Base-by-base conservation (phyloP, 92 coral and sea anemone species). In the Paramuricea clavata region DNA sequence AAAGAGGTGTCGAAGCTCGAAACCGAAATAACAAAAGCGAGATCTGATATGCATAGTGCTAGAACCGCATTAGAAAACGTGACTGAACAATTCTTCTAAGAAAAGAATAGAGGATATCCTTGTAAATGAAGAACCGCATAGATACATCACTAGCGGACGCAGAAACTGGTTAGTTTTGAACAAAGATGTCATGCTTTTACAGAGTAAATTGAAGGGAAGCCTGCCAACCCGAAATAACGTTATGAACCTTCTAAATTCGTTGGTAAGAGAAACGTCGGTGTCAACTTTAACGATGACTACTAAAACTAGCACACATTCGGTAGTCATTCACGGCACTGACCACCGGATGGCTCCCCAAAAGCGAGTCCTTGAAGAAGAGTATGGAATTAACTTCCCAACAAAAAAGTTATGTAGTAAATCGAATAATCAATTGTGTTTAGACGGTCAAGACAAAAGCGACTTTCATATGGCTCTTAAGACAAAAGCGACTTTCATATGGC, bases 171-270 rank as follows among this genome's bases (percentile, higher is more conserved):
- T 30, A 17, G 49, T 52, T 25, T 75, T 88, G 27, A 88, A 82
- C 34, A 82, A 88, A 33, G 91, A 88, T 65, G 88, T 88, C 0
- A 83, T 76, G 39, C 41, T 43, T 56, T 73, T 88, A 56, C 91
- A 82, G 44, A 82, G 23, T 57, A 43, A 72, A 28, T 47, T 88
- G 22, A 83, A 30, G 73, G 85, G 88, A 31, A 88, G 61, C 32
- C 44, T 88, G 9, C 84, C 72, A 32, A 76, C 78, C 6, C 74
- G 88, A n/a, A 83, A 4, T 4, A 39, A 39, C 44, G 10, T 39
- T 10, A 69, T 16, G 80, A 81, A 57, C 30, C 65, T 57, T 16
- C 65, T 57, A 3, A n/a, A 57, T 16, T n/a, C 65, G 7, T 3
- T 57, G 27, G 65, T 57, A 6, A 3, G 8, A 12, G 30, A 57